A percentile compares a stretch with the other conserved stretches of the same genome.
Conservation (phyloP, 2,113 vertebrate genomes). For the Taxidea taxus region DNA sequence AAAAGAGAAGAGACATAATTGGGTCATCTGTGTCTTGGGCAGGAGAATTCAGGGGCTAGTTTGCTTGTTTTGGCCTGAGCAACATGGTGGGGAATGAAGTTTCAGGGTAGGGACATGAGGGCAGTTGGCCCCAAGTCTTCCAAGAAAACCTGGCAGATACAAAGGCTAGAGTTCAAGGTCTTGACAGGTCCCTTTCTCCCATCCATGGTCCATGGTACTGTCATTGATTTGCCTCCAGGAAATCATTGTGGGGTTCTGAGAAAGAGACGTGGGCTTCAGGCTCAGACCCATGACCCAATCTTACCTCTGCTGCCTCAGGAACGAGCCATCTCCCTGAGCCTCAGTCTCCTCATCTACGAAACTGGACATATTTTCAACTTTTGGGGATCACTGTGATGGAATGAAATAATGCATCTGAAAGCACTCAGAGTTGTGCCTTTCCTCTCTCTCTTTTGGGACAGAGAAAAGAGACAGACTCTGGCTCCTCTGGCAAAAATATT, state of each 20-base stretch:
- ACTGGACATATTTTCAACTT: background rate
- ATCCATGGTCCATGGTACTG: background rate
- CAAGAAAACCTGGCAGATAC: background rate
- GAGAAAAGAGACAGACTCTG: background rate
- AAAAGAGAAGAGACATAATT: background rate
- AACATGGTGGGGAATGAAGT: background rate
- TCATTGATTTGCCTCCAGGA: background rate
- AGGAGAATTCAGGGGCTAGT: background rate
- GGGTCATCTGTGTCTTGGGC: background rate
- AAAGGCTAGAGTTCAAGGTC: background rate
- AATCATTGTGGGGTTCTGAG: background rate
- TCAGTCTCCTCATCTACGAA: background rate
- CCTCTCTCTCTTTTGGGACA: background rate
- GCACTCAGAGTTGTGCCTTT: background rate
- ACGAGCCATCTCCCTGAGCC: background rate
- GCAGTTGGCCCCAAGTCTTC: background rate
- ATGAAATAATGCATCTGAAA: background rate
- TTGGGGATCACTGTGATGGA: background rate
- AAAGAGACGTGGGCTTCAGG: background rate
- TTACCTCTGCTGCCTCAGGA: background rate
- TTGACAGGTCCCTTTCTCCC: background rate
- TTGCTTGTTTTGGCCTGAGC: background rate
- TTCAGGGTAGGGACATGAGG: background rate
- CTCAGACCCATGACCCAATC: background rate
- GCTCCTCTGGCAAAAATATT: slow-evolving; percentile 28